Percentiles rank a stretch among this genome's conserved stretches.
Conservation (phyloP, 2,797 vertebrate genomes). For the Gobionotothen gibberifrons region DNA sequence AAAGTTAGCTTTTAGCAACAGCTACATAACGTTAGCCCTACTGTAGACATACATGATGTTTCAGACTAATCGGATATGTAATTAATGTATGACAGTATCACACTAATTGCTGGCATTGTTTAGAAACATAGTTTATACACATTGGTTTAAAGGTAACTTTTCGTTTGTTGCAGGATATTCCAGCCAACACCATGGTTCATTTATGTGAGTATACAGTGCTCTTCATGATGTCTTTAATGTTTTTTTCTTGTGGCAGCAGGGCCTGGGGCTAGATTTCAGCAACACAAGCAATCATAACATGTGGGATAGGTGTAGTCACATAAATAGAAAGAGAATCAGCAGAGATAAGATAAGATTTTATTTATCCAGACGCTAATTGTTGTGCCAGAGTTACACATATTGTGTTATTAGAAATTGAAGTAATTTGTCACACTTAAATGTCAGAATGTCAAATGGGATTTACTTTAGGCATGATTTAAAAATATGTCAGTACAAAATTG, state of each 20-base stretch:
- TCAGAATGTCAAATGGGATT: background rate
- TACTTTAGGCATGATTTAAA: background rate
- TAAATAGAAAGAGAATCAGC: too few species aligned
- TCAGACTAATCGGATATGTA: background rate
- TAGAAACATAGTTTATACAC: background rate
- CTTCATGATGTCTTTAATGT: background rate
- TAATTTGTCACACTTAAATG: too few species aligned
- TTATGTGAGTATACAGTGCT: constrained; percentile 78
- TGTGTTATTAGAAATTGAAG: too few species aligned
- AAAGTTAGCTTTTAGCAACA: constrained; percentile 31
- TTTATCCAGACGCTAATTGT: too few species aligned
- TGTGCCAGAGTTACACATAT: too few species aligned
- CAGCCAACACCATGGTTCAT: constrained; percentile 79
- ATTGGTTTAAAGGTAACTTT: background rate
- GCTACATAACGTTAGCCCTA: background rate
- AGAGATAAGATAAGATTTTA: too few species aligned
- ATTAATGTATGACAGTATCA: background rate
- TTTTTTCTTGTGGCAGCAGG: background rate
- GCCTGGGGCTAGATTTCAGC: background rate
- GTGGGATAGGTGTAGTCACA: background rate
- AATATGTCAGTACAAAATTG: too few species aligned
- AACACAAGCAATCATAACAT: background rate
- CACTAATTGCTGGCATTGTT: background rate
- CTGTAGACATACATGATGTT: background rate
- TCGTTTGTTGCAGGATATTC: constrained; percentile 59